Evolutionary conservation across 2,113 vertebrate genomes (phyloP), one percentile per base, ranked within the genome.

Genomic region (Brachyhypopomus occidentalis): DNA sequence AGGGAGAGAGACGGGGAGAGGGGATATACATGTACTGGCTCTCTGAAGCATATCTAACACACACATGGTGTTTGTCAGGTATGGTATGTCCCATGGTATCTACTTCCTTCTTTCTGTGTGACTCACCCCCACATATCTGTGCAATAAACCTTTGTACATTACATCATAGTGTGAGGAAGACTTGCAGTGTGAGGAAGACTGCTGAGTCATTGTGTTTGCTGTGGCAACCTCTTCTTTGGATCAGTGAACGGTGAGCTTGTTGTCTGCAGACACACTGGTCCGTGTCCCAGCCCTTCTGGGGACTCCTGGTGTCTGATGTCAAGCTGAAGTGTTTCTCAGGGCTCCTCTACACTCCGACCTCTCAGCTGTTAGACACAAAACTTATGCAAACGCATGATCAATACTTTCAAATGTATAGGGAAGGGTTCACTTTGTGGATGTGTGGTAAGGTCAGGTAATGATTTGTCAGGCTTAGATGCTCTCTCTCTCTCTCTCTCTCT

Each of bases 401-500:
- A 69, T 71, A 11, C 30, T 1, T 20, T 58, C 3, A 38, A 38
- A 6, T 38, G 22, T 27, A 63, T 34, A 48, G 38, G 30, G 59
- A 77, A 20, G 8, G 2, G 7, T 48, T 63, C 9, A 64, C 23
- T 48, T 30, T 64, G 59, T 48, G 59, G 45, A 16, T 84, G 38
- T 77, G 41, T 86, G 75, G 64, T 84, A 58, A n/a, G 7, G 11
- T 30, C 22, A 69, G 48, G 30, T 12, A 69, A 36, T 56, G 60
- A 9, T 20, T 66, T 59, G 19, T 25, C 73, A 30, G 45, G 6
- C 52, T 83, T 36, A 19, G 59, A 59, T n/a, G n/a, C n/a, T n/a
- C n/a, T n/a, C n/a, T n/a, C n/a, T n/a, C n/a, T n/a, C n/a, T n/a
- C n/a, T n/a, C n/a, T n/a, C n/a, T n/a, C n/a, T n/a, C n/a, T n/a